Base-by-base conservation (phyloP, 2,113 vertebrate species). In the Geococcyx californianus region DNA sequence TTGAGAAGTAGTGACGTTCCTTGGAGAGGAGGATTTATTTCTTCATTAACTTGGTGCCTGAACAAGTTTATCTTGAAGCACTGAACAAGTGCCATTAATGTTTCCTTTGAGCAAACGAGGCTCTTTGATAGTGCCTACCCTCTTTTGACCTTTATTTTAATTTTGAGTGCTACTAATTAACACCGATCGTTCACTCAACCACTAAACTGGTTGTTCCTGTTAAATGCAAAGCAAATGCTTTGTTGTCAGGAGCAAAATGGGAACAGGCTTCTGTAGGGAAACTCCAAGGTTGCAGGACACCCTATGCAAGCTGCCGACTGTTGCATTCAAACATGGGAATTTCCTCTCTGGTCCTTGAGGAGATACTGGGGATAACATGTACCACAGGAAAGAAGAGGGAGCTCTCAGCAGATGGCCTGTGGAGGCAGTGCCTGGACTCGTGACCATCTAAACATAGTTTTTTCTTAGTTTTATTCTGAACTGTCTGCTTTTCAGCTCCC, bases 31-130 rank as follows among this genome's bases (percentile, higher is more conserved):
- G 88, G 90, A 84, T 96, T 96, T 93, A 89, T 90, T 93, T 93
- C 92, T 97, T 97, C 91, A 97, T 96, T 95, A 95, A 89, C 83
- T 86, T 70, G 72, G 80, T 93, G 93, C 95, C 95, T 95, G 92
- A 95, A 96, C 95, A 73, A 95, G 93, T 97, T 95, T 95, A 97
- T 97, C 95, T 94, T 94, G 96, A 94, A 96, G 90, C 87, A 33
- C 90, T 88, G 91, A 95, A 95, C 74, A 91, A 94, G 82, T 94
- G 94, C 91, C 94, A 84, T 95, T 95, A 80, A 95, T 69, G 72
- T 80, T 95, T 91, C 85, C 90, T 97, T 95, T 96, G 94, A 97
- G 94, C 87, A 95, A 94, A 96, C 87, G 89, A 83, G 70, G 81
- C 70, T 86, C 79, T 96, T 93, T 95, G 96, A 96, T 97, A 95